Evolutionary conservation across 2,113 vertebrate species (phyloP), one percentile per base, ranked within the genome.

Genomic region (Notechis scutatus): DNA sequence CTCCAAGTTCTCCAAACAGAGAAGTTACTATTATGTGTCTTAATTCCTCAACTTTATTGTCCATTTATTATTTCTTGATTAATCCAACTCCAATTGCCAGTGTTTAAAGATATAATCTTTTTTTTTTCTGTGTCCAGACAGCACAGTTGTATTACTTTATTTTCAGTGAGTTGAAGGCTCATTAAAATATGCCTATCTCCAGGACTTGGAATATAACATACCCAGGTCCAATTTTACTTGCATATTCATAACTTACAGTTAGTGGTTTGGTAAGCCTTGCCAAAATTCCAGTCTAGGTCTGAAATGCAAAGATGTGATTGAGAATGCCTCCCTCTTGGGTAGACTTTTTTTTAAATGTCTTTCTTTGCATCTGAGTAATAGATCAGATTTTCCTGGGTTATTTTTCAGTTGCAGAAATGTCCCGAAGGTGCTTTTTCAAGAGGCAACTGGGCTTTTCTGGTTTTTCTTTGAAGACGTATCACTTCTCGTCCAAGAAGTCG

Each of bases 41-140:
- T 94, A 56, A 42, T 24, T 0, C 0, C 54, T 90, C 54, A 90
- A 52, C 29, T n/a, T 52, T 39, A 47, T 56, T 92, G 23, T 55
- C 92, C 52, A 47, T 89, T 87, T 89, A 59, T 59, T 92, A 56
- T 92, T 92, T 92, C 24, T 21, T 89, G 24, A 56, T 45, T 64
- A 45, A 61, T 86, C 26, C 39, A 57, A 81, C 61, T 74, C 61
- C 11, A 20, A 23, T 74, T 55, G 42, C 59, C 50, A 88, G 14
- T 29, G 20, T 61, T 29, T 52, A 54, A 64, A 56, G 56, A 74
- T 50, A 92, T n/a, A 55, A 54, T 92, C 29, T 92, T 24, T 47
- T 87, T 18, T 56, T 12, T 45, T 4, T 26, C 9, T 42, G 23
- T 69, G n/a, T 20, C 50, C 26, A 42, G 50, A 88, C 7, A 88